These are phyloP conservation scores for Troides oblongomaculatus DNA, from an alignment of 2,888 invertebrate genomes.

Conservation along the genomic window DNA sequence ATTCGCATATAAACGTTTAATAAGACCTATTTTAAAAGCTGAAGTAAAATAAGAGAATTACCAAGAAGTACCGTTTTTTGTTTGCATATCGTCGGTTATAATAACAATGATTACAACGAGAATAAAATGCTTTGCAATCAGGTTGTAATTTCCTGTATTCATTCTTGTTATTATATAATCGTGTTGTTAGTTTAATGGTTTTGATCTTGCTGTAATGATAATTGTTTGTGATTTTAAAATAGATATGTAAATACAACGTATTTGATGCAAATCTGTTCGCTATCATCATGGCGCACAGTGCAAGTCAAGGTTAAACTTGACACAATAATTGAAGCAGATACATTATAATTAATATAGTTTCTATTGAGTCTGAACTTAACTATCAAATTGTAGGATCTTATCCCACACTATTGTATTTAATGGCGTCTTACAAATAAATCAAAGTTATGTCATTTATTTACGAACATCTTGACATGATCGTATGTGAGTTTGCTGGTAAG, in stretches of 20 bases:
- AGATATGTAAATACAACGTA: constrained; percentile 11
- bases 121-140: background rate
- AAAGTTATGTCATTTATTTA: too few relatives aligned
- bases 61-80: too few relatives aligned
- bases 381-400: background rate
- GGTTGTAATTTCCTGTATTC: constrained; percentile 3
- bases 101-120: constrained; percentile 9
- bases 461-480: too few relatives aligned
- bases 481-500: too few relatives aligned
- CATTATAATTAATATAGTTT: background rate
- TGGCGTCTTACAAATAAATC: too few relatives aligned
- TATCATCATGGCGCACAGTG: background rate
- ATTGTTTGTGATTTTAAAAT: constrained; percentile 14
- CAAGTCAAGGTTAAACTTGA: constrained; percentile 1
- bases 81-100: background rate
- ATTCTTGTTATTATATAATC: constrained; percentile 2
- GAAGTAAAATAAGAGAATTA: too few relatives aligned
- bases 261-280: constrained; percentile 4
- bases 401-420: too few relatives aligned
- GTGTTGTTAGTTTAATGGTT: constrained; percentile 4
- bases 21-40: too few relatives aligned
- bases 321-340: background rate
- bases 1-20: too few relatives aligned
- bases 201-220: background rate
- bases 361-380: background rate